These are phyloP conservation scores for Drosophila bifasciata DNA, from an alignment of 1,140 invertebrate species.

Conservation along the genomic window DNA sequence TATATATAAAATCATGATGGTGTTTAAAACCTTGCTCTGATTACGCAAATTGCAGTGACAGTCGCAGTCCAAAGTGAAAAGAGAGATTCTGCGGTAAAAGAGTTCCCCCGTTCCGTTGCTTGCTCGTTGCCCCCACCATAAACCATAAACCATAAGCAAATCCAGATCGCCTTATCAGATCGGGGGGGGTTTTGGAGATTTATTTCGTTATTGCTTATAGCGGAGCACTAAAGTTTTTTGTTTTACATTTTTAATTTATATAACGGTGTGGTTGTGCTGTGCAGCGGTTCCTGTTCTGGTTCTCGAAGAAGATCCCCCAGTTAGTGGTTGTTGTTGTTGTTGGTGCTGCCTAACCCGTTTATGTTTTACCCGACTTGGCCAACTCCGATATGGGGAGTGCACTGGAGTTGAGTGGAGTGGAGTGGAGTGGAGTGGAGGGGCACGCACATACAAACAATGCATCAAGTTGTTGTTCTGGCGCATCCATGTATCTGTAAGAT, in stretches of 20 bases:
- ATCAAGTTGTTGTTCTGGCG: constrained; percentile 57
- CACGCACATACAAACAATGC: constrained; percentile 69
- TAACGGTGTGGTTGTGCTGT: constrained; percentile 47
- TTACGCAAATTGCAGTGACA: constrained; percentile 55
- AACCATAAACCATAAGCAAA: not conserved
- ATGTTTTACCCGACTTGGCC: constrained; percentile 71
- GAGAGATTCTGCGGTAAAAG: constrained; percentile 35
- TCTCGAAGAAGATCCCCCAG: constrained; percentile 44
- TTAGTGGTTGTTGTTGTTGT: constrained; percentile 6
- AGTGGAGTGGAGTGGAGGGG: constrained; percentile 9
- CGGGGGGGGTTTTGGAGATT: not conserved
- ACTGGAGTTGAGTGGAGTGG: not conserved
- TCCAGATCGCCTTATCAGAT: constrained; percentile 5
- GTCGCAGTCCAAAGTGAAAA: constrained; percentile 14
- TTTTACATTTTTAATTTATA: constrained; percentile 58
- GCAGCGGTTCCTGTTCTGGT: constrained; percentile 47
- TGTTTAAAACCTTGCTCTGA: constrained; percentile 33
- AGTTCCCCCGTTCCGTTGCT: not conserved
- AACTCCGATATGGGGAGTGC: constrained; percentile 41
- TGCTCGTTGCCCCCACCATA: not conserved
- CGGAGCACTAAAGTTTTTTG: constrained; percentile 33
- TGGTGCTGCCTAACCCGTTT: constrained; percentile 70
- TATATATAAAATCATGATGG: constrained; percentile 37
- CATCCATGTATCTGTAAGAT: constrained; percentile 73
- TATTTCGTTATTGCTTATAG: constrained; percentile 19